A percentile compares a stretch with the other conserved stretches of the same genome.
These are phyloP conservation scores for Trematomus bernacchii DNA, from an alignment of 2,797 vertebrate species.

Conservation along the genomic window DNA sequence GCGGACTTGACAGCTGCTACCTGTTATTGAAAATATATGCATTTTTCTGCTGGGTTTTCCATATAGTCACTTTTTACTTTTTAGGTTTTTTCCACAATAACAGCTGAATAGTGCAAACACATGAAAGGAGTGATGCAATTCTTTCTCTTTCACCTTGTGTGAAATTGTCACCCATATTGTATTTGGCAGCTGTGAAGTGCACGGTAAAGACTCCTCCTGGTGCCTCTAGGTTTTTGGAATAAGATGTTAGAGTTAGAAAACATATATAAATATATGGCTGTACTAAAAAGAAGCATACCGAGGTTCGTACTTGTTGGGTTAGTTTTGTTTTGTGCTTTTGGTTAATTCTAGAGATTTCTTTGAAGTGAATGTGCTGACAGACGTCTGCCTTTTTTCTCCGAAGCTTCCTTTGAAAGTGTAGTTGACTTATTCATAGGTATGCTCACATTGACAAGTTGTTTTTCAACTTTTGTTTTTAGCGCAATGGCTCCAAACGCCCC, in stretches of 20 bases:
- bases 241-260: slow-evolving; percentile 67
- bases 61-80: slow-evolving; percentile 12
- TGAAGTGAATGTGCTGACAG: slow-evolving; percentile 51
- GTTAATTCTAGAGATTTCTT: slow-evolving; percentile 49
- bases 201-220: slow-evolving; percentile 52
- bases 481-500: slow-evolving; percentile 31
- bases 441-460: slow-evolving; percentile 31
- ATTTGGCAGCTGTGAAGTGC: slow-evolving; percentile 54
- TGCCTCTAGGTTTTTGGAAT: slow-evolving; percentile 65
- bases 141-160: slow-evolving; percentile 49
- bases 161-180: slow-evolving; percentile 54
- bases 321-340: slow-evolving; percentile 58
- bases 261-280: slow-evolving; percentile 16
- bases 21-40: slow-evolving; percentile 26
- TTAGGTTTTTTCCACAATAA: slow-evolving; percentile 41
- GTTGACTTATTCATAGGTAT: slow-evolving; percentile 57
- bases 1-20: slow-evolving; percentile 21
- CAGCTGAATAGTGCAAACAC: slow-evolving; percentile 34
- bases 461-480: slow-evolving; percentile 39
- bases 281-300: slow-evolving; percentile 59
- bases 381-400: slow-evolving; percentile 40
- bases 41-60: slow-evolving; percentile 22
- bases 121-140: slow-evolving; percentile 46
- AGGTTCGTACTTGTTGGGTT: slow-evolving; percentile 55
- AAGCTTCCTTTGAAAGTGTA: slow-evolving; percentile 40